Base-by-base conservation (phyloP, 2,888 invertebrate genomes). In the Melieria omissa region DNA sequence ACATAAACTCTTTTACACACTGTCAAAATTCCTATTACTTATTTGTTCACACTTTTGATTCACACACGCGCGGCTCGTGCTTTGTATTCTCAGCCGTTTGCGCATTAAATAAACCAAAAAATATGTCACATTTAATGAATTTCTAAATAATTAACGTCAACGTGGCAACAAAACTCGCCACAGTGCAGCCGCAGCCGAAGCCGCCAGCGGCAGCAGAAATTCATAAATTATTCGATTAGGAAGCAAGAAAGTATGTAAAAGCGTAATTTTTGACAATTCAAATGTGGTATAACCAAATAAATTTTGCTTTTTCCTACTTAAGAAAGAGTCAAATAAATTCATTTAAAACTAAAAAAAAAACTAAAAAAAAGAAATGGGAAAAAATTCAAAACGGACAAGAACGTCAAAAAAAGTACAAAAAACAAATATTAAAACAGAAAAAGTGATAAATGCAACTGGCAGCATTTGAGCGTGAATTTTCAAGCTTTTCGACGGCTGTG, bases 61-160 rank as follows among this genome's bases (percentile, higher is more conserved):
- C 29, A 29, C 29, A 29, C 29, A 29, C 29, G 3, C 29, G 29
- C 29, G 29, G 29, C 29, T 29, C 29, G 29, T 29, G 29, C 29
- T 29, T 29, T 29, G 29, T 29, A 29, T 29, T 29, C 29, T 29
- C 29, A 29, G 29, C 29, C 29, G 29, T 29, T 29, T 29, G 29
- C 29, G 52, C 52, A 52, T 52, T 52, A 52, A 52, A 49, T 14
- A 67, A n/a, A 46, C 44, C 47, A 47, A 5, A 42, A 9, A 52
- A 64, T 57, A 16, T 61, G 69, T 52, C 69, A 73, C 55, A 52
- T 69, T 61, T 69, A 65, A 73, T 73, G 72, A 62, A 73, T 65
- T 65, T 69, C 62, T 42, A 73, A 69, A 73, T 69, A 65, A 65
- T 73, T 62, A 65, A 65, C 44, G 54, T 41, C 65, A 61, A 45